Evolutionary conservation across 2,113 vertebrate species (phyloP).

Genomic region (Hoplias malabaricus): DNA sequence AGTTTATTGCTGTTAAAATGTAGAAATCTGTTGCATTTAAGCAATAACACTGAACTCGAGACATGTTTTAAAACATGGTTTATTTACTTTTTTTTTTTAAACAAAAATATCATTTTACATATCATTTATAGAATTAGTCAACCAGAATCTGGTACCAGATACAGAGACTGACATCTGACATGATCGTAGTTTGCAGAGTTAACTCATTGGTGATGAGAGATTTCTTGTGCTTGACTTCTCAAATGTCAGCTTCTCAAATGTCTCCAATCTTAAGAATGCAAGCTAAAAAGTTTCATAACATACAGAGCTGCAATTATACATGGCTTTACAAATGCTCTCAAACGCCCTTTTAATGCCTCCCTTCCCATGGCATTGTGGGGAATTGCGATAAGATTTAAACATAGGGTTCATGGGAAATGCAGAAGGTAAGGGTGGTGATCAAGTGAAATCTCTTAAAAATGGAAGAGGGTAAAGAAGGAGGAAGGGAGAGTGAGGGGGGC

Average conservation of each 20-base stretch:
- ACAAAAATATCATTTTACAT: constrained; percentile 60
- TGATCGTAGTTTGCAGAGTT: constrained; percentile 25
- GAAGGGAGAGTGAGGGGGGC: constrained; percentile 2
- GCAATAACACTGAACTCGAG: too few relatives aligned
- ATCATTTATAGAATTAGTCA: constrained; percentile 49
- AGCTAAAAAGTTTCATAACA: constrained; percentile 31
- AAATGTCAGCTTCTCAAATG: background rate
- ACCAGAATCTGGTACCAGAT: constrained; percentile 60
- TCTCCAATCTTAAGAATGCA: constrained; percentile 27
- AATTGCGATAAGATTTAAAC: constrained; percentile 11
- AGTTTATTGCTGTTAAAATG: background rate
- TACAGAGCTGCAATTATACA: constrained; percentile 39
- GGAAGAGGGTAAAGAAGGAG: constrained; percentile 13
- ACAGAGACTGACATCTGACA: constrained; percentile 48
- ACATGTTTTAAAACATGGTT: constrained; percentile 43
- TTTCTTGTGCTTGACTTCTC: constrained; percentile 1
- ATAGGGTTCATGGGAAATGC: constrained; percentile 27
- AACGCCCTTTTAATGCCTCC: background rate
- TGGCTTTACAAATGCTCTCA: constrained; percentile 28
- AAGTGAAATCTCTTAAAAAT: constrained; percentile 24
- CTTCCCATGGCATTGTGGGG: background rate
- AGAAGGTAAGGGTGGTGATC: constrained; percentile 28
- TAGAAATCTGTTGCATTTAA: background rate
- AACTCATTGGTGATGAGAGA: constrained; percentile 10
- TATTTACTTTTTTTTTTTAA: constrained; percentile 63